These are phyloP conservation scores for Trichomycterus rosablanca DNA, from an alignment of 2,113 vertebrate genomes.

Conservation along the genomic window DNA sequence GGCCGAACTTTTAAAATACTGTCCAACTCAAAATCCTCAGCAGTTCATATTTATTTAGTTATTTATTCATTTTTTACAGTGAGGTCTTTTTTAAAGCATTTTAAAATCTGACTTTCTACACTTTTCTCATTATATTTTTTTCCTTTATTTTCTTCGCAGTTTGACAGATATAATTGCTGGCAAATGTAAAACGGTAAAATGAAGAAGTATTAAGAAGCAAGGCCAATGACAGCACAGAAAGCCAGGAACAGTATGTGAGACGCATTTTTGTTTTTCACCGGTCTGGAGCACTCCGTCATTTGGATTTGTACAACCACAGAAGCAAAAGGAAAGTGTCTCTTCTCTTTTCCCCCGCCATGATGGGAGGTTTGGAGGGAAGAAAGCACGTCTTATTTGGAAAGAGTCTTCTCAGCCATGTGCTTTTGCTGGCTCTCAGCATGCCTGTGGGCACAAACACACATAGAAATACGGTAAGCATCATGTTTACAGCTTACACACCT, in stretches of 20 bases:
- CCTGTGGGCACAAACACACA: conserved; percentile 57
- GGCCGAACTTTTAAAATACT: conserved; percentile 81
- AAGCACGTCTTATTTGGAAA: conserved; percentile 77
- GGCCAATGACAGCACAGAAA: conserved; percentile 93
- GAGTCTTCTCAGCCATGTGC: conserved; percentile 95
- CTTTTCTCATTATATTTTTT: conserved; percentile 57
- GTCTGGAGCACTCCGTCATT: conserved; percentile 62
- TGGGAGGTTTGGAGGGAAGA: conserved; percentile 27
- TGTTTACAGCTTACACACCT: neutral
- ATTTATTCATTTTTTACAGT: conserved; percentile 68
- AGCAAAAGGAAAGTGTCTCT: conserved; percentile 71
- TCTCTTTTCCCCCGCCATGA: conserved; percentile 53
- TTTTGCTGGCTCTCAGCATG: conserved; percentile 98
- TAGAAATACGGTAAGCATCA: no score
- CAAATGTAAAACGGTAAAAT: conserved; percentile 86
- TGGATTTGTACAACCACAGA: conserved; percentile 75
- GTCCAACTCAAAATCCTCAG: conserved; percentile 77
- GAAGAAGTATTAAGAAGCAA: conserved; percentile 86
- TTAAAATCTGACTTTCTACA: conserved; percentile 74
- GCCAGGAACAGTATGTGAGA: conserved; percentile 85
- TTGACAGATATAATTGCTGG: conserved; percentile 86
- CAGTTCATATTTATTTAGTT: conserved; percentile 75
- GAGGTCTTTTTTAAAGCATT: conserved; percentile 64
- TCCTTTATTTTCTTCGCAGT: no score
- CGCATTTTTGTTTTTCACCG: conserved; percentile 66